Evolutionary conservation across 2,113 vertebrate species (phyloP).

Genomic region (Nerophis ophidion): DNA sequence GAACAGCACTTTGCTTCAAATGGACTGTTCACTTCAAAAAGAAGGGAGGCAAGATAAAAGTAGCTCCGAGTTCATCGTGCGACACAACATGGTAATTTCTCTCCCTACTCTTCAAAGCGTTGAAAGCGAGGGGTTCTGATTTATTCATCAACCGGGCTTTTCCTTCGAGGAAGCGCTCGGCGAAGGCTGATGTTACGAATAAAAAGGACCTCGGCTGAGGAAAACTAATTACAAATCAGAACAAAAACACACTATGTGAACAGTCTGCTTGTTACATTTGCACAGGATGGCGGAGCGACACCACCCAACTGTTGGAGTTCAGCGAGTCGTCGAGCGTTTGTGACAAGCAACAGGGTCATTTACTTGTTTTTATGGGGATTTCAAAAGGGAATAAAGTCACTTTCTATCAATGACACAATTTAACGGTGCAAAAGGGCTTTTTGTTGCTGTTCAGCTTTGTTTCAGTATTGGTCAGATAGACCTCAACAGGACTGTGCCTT

Average conservation of each 20-base stretch:
- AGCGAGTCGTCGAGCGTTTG: constrained; percentile 3
- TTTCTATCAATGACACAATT: constrained; percentile 26
- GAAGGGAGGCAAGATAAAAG: constrained; percentile 39
- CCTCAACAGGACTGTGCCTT: too few species aligned
- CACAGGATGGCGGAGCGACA: constrained; percentile 14
- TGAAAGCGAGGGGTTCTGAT: constrained; percentile 59
- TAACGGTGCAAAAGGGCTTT: constrained; percentile 1
- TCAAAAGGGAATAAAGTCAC: constrained; percentile 9
- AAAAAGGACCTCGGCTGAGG: constrained; percentile 44
- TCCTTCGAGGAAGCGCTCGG: constrained; percentile 34
- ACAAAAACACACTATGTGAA: constrained; percentile 53
- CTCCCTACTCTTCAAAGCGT: constrained; percentile 52
- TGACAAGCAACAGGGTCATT: not conserved
- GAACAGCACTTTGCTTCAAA: constrained; percentile 17
- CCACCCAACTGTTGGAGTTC: constrained; percentile 14
- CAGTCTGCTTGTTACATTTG: constrained; percentile 17
- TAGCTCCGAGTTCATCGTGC: constrained; percentile 29
- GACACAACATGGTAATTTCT: constrained; percentile 61
- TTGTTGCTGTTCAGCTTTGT: too few species aligned
- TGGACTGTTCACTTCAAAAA: constrained; percentile 34
- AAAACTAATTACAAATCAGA: constrained; percentile 58
- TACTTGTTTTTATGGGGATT: not conserved
- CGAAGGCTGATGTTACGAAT: constrained; percentile 34
- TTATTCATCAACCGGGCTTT: constrained; percentile 64
- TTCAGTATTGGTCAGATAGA: too few species aligned